Percentiles rank a stretch among this genome's conserved stretches.
Evolutionary conservation across 2,888 invertebrate genomes (phyloP).

Genomic region (Minunthozetes semirufus): DNA sequence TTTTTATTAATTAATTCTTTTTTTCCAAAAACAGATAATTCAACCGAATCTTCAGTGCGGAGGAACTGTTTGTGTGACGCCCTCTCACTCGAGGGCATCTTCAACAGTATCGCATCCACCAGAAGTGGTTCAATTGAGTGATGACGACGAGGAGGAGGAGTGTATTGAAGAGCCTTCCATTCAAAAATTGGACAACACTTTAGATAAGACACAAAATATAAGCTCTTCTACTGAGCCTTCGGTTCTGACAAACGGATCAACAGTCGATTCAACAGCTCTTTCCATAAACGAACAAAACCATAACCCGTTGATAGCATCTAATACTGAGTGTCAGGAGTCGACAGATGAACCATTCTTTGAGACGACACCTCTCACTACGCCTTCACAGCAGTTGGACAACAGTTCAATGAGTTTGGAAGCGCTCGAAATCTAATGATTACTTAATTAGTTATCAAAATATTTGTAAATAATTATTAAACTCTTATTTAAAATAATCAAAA

Average conservation of each 20-base stretch:
- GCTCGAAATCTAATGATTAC: not conserved
- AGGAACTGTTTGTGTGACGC: slow-evolving; percentile 39
- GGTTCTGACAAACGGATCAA: not conserved
- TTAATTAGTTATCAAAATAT: not conserved
- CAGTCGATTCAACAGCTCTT: not conserved
- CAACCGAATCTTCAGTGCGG: slow-evolving; percentile 41
- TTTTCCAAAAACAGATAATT: slow-evolving; percentile 24
- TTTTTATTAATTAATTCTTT: not conserved
- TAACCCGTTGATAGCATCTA: not conserved
- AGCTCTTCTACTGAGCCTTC: not conserved
- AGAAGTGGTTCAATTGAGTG: slow-evolving; percentile 41
- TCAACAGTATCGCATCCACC: slow-evolving; percentile 38
- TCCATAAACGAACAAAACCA: not conserved
- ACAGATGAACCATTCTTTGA: not conserved
- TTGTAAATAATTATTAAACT: not conserved
- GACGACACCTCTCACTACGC: not conserved
- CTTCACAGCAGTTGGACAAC: not conserved
- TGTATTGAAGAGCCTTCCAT: not conserved
- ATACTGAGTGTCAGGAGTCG: not conserved
- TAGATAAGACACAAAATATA: not conserved
- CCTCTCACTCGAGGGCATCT: slow-evolving; percentile 36
- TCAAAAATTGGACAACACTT: not conserved
- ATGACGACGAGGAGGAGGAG: slow-evolving; percentile 36
- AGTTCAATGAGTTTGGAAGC: not conserved
- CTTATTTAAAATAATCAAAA: not conserved